Evolutionary conservation across 1,140 invertebrate species (phyloP), one percentile per base, ranked within the genome.

Genomic region (Heliconius himera): DNA sequence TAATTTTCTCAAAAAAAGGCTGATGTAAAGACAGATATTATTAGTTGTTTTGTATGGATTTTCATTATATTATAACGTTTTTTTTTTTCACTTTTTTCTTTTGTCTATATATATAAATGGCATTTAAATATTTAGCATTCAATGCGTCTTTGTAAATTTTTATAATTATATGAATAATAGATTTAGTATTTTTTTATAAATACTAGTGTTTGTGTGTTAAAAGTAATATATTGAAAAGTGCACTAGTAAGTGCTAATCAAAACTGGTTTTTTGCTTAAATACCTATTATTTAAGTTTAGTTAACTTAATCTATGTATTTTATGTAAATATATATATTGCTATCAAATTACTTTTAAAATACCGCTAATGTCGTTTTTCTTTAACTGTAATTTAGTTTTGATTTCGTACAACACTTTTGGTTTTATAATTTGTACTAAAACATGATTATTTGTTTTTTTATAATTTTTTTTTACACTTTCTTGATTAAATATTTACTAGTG

Each of bases 401-500:
- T 22, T 56, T 8, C 8, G 8, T 56, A n/a, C 6, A 18, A 56
- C 18, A n/a, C 8, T 8, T 18, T 51, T 54, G 18, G 51, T 54
- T 54, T 54, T n/a, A n/a, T 54, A 46, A 46, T 54, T 54, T 54
- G 51, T 20, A 8, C 16, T 20, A 54, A n/a, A n/a, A 54, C n/a
- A 56, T 56, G 8, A 22, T n/a, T 22, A 56, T 11, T 56, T 54
- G 18, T 20, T 54, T 20, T 54, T n/a, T 54, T n/a, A 54, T 54
- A 54, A 54, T n/a, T n/a, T 54, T 8, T n/a, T 20, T 20, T 54
- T 54, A 46, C 13, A 46, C 41, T 56, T 56, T n/a, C 20, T 66
- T n/a, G 73, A 75, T 79, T 66, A 66, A 73, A 74, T 29, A 71
- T 79, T 79, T 75, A 71, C 66, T 71, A 79, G 73, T 71, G 46